A percentile compares a stretch with the other conserved stretches of the same genome.
Evolutionary conservation across 2,797 vertebrate species (phyloP).

Genomic region (Poecilia gillii): DNA sequence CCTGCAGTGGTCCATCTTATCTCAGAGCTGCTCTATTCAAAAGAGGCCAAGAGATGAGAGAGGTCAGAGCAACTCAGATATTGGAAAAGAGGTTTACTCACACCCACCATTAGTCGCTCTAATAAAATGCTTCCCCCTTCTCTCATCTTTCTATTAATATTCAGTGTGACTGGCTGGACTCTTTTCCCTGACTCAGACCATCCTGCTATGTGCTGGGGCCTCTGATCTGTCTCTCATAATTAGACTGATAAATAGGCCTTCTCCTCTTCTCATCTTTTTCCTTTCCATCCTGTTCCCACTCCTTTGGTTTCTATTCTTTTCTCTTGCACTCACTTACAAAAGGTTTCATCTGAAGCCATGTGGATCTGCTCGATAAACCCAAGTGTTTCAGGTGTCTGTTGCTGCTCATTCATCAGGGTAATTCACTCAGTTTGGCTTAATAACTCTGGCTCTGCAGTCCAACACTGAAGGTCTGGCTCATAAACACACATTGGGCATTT

Average conservation of each 20-base stretch:
- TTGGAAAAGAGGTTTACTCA: slow-evolving; percentile 72
- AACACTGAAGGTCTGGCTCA: neutral
- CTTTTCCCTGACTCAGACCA: slow-evolving; percentile 75
- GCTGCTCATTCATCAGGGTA: neutral
- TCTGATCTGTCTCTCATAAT: slow-evolving; percentile 77
- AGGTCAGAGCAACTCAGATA: slow-evolving; percentile 76
- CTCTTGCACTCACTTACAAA: slow-evolving; percentile 12
- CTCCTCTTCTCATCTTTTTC: slow-evolving; percentile 34
- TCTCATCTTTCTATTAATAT: slow-evolving; percentile 74
- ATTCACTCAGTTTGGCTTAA: neutral
- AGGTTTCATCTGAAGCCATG: slow-evolving; percentile 36
- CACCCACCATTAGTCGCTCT: slow-evolving; percentile 76
- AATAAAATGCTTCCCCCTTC: slow-evolving; percentile 72
- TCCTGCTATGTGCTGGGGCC: slow-evolving; percentile 63
- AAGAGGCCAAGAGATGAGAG: slow-evolving; percentile 59
- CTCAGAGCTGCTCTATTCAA: slow-evolving; percentile 67
- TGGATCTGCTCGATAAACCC: neutral
- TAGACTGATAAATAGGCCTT: slow-evolving; percentile 78
- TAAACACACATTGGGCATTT: neutral
- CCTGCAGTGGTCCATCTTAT: slow-evolving; percentile 54
- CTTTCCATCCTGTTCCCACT: slow-evolving; percentile 32
- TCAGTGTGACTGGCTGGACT: slow-evolving; percentile 58
- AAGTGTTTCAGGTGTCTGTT: neutral
- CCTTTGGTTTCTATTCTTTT: slow-evolving; percentile 12
- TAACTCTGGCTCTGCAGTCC: neutral